phyloP scores from a whole-genome alignment of 2,888 invertebrate genomes.

The Trissoscelio sp. region DNA sequence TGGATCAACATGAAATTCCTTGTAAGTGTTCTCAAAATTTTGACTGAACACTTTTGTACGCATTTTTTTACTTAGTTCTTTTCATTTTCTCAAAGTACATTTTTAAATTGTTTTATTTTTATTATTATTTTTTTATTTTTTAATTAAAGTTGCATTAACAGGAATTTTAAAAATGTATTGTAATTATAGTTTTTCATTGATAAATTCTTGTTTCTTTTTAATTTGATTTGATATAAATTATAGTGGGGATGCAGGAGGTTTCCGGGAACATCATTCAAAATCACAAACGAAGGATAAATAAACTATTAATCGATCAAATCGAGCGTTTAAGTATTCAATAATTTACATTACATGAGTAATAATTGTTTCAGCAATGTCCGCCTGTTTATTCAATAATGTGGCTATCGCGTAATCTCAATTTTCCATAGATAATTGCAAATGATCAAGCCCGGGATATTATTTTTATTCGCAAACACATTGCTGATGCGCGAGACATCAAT shows the following conservation, averaged over 20 bases:
- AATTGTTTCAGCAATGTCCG: slow-evolving; percentile 57
- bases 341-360: slow-evolving; percentile 59
- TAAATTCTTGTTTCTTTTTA: not conserved
- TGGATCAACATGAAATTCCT: slow-evolving; percentile 74
- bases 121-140: not conserved
- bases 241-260: slow-evolving; percentile 15
- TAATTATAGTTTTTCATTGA: not conserved
- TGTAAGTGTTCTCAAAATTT: slow-evolving; percentile 67
- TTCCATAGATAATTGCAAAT: slow-evolving; percentile 53
- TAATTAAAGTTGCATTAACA: not conserved
- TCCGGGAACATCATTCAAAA: slow-evolving; percentile 65
- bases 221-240: slow-evolving; percentile 18
- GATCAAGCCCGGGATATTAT: slow-evolving; percentile 45
- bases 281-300: slow-evolving; percentile 56
- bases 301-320: slow-evolving; percentile 54
- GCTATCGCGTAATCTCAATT: slow-evolving; percentile 55
- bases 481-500: slow-evolving; percentile 20
- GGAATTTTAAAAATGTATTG: not conserved
- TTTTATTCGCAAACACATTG: slow-evolving; percentile 27
- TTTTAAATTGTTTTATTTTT: not conserved
- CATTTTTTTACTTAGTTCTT: not conserved
- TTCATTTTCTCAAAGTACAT: not conserved
- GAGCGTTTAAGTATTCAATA: slow-evolving; percentile 21
- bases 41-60: slow-evolving; percentile 41
- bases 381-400: slow-evolving; percentile 55